phyloP scores from a whole-genome alignment of 2,888 invertebrate genomes.

The Drosophila imparisetae region DNA sequence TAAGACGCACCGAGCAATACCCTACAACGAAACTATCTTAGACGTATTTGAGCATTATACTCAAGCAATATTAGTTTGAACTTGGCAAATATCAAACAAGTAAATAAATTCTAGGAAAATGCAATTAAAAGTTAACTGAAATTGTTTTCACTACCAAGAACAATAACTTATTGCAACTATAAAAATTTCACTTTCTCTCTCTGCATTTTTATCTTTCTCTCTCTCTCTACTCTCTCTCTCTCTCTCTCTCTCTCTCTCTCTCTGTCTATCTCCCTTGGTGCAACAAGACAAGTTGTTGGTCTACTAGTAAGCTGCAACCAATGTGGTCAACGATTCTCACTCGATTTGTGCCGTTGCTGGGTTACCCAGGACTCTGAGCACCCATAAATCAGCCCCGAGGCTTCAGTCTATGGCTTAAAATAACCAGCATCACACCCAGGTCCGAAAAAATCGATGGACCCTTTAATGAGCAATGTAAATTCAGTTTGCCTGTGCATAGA shows the following conservation, averaged over 20 bases:
- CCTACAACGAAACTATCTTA: neutral
- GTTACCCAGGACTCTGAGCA: neutral
- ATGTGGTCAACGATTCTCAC: constrained; percentile 7
- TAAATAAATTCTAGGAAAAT: neutral
- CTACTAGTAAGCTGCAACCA: constrained; percentile 15
- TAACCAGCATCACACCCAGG: constrained; percentile 2
- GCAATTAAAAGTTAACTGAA: neutral
- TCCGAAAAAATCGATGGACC: constrained; percentile 17
- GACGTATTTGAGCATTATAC: neutral
- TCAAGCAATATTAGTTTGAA: neutral
- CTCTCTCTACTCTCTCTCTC: neutral
- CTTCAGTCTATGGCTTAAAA: constrained; percentile 20
- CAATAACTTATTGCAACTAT: neutral
- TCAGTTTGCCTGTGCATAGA: constrained; percentile 13
- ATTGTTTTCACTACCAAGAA: neutral
- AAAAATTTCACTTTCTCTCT: neutral
- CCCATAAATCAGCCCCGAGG: constrained; percentile 17
- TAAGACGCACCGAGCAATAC: constrained; percentile 3
- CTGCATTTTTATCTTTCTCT: neutral
- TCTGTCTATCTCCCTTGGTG: neutral
- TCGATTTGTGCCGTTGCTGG: neutral
- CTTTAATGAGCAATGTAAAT: constrained; percentile 50
- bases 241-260: neutral
- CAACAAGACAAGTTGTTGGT: neutral
- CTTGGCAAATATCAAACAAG: neutral